phyloP scores from a whole-genome alignment of 2,888 invertebrate genomes.

The Aquatica leii region DNA sequence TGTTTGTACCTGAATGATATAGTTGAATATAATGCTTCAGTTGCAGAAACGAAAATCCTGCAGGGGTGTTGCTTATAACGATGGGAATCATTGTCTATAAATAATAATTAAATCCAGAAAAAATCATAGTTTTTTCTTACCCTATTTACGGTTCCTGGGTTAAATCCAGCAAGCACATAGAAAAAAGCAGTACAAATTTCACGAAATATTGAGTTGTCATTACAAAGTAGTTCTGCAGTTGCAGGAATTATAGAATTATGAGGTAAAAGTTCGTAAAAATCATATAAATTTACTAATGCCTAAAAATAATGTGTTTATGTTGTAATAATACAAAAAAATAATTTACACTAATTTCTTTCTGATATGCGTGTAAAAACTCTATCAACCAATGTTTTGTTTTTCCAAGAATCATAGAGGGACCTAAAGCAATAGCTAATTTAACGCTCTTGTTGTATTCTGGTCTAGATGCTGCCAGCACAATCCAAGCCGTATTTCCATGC shows the following conservation, averaged over 20 bases:
- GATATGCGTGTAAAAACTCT: neutral
- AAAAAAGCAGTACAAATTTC: neutral
- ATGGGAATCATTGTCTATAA: conserved; percentile 27
- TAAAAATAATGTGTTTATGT: neutral
- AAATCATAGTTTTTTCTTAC: conserved; percentile 6
- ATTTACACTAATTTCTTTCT: neutral
- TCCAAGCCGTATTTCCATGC: conserved; percentile 69
- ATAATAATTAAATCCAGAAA: neutral
- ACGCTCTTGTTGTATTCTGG: neutral
- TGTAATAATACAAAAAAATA: neutral
- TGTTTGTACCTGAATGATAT: conserved; percentile 59
- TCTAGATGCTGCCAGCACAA: conserved; percentile 65
- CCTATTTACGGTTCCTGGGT: neutral
- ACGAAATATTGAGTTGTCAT: neutral
- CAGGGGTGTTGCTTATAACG: conserved; percentile 44
- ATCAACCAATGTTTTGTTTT: neutral
- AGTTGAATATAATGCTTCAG: conserved; percentile 64
- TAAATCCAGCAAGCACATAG: neutral
- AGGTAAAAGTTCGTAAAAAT: neutral
- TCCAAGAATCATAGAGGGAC: neutral
- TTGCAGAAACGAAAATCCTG: conserved; percentile 61
- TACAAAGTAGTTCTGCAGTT: neutral
- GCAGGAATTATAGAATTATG: neutral
- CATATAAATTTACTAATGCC: neutral
- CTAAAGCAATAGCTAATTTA: neutral